Evolutionary conservation across 2,888 invertebrate species (phyloP), one percentile per base, ranked within the genome.

Genomic region (Cheilosia scutellata): DNA sequence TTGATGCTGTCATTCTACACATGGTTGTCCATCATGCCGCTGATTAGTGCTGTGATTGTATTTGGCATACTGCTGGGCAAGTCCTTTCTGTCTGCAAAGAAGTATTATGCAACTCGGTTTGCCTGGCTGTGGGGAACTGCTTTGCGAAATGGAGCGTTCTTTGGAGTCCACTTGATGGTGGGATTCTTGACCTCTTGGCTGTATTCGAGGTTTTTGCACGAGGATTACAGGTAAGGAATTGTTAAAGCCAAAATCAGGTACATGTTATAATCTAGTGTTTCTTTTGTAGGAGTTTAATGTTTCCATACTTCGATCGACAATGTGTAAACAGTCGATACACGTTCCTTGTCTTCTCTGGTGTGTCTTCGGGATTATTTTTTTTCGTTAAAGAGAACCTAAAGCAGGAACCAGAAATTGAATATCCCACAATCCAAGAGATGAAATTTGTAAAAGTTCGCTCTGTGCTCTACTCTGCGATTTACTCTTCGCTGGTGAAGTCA

Each of bases 41-140:
- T 96, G 20, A 93, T 94, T 11, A 90, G 93, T 31, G 94, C 95
- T 1, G 94, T 96, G 9, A 94, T 95, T 82, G 93, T 95, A 5
- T 96, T 96, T 92, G 95, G 96, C n/a, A 93, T 96, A 49, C 93
- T 95, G 42, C 95, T 95, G 89, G 95, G 95, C 57, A 95, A 95
- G 89, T 95, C 95, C 87, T 95, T 96, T 88, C 93, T 96, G 29
- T 92, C 93, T 25, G 94, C 94, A 62, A 92, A 94, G 44, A 93
- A 93, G 0, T 96, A 95, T 89, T 94, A 94, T 84, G 93, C 94
- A 47, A 96, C 95, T 13, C 94, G 96, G 88, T 96, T 96, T 88
- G 93, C 94, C 3, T 95, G 95, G 92, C 93, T 96, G 65, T 89
- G 95, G 40, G 94, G 94, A 44, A 93, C 95, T 88, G 94, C 95